Conservation (phyloP, 2,113 vertebrate species). For the Phalacrocorax carbo region DNA sequence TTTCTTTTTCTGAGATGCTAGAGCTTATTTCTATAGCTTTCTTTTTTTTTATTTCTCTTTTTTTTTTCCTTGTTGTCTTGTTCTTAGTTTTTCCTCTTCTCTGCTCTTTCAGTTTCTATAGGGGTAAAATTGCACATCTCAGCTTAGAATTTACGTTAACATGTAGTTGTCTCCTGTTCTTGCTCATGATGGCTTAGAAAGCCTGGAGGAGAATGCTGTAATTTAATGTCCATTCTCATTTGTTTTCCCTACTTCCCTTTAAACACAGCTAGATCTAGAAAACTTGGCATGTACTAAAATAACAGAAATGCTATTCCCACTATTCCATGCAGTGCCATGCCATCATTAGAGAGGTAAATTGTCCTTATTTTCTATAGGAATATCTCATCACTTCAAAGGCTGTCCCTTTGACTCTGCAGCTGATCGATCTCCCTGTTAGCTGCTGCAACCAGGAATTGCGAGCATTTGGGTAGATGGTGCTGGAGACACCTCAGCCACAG, state of each 20-base stretch:
- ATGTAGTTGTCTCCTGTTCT: not conserved
- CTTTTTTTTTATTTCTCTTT: too few relatives aligned
- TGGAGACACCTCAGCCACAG: not conserved
- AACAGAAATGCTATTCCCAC: not conserved
- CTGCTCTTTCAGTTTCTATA: not conserved
- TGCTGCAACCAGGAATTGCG: not conserved
- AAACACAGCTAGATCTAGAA: not conserved
- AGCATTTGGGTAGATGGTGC: not conserved
- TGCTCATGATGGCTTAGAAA: not conserved
- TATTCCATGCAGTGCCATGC: not conserved
- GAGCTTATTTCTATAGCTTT: not conserved
- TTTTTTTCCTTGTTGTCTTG: not conserved
- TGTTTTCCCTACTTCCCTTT: conserved; percentile 17
- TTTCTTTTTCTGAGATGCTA: not conserved
- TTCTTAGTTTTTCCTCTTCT: not conserved
- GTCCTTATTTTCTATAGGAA: not conserved
- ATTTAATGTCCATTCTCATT: conserved; percentile 25
- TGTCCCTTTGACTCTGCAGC: not conserved
- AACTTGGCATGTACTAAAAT: not conserved
- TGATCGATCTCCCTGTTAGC: not conserved
- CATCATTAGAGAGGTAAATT: not conserved
- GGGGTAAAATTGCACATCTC: not conserved
- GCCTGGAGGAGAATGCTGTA: conserved; percentile 2
- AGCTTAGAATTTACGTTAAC: not conserved
- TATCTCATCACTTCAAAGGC: not conserved